phyloP scores from a whole-genome alignment of 2,888 invertebrate genomes.

The Tryphoninae sp. region DNA sequence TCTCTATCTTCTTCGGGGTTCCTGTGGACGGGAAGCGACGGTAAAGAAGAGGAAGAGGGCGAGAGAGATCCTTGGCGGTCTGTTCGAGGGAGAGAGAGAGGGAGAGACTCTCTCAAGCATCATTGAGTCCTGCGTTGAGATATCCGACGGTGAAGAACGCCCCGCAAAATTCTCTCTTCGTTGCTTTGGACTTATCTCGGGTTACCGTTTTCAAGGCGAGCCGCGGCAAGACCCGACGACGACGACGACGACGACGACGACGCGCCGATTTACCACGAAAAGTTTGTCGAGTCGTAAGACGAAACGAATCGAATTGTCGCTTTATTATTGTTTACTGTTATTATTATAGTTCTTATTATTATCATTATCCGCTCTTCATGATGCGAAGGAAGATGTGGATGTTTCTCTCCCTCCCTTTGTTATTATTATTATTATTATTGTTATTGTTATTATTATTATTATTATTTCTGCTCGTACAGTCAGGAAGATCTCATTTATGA shows the following conservation, averaged over 20 bases:
- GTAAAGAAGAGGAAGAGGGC: neutral
- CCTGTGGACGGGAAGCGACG: slow-evolving; percentile 36
- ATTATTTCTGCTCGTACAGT: too few relatives aligned
- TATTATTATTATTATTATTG: too few relatives aligned
- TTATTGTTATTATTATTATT: too few relatives aligned
- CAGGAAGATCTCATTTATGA: too few relatives aligned
- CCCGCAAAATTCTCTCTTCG: slow-evolving; percentile 33
- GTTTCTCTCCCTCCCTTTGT: too few relatives aligned
- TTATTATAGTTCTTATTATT: too few relatives aligned
- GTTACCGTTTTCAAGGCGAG: slow-evolving; percentile 64
- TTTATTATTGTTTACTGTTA: neutral
- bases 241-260: slow-evolving; percentile 25
- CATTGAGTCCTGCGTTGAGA: slow-evolving; percentile 46
- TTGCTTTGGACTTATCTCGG: slow-evolving; percentile 46
- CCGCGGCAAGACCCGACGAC: slow-evolving; percentile 35
- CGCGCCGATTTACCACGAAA: slow-evolving; percentile 31
- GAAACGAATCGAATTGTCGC: neutral
- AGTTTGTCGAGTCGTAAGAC: slow-evolving; percentile 21
- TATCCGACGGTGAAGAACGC: slow-evolving; percentile 31
- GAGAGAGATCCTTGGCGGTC: slow-evolving; percentile 46
- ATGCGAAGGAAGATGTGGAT: too few relatives aligned
- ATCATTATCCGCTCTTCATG: too few relatives aligned
- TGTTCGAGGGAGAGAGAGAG: neutral
- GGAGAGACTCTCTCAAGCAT: slow-evolving; percentile 35
- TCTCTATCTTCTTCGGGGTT: neutral